A percentile compares a stretch with the other conserved stretches of the same genome.
Evolutionary conservation across 1,140 invertebrate genomes (phyloP).

Genomic region (Pseudomyrmex cubaensis): DNA sequence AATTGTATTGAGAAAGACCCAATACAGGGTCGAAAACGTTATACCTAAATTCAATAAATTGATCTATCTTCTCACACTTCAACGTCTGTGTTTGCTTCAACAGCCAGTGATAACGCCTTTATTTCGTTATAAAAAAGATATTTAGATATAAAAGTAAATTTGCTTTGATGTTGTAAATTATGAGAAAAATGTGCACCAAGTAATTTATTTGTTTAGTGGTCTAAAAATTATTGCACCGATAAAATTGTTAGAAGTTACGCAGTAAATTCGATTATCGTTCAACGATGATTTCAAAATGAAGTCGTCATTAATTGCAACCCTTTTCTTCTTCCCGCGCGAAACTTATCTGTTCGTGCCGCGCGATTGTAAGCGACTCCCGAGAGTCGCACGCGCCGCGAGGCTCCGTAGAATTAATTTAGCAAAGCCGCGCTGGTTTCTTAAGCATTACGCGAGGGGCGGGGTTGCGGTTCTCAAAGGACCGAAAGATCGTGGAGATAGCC

Average conservation of each 20-base stretch:
- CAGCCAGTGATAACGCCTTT: too few species aligned
- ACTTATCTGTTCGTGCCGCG: conserved; percentile 20
- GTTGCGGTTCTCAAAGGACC: conserved; percentile 51
- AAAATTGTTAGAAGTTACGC: too few species aligned
- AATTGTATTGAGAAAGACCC: too few species aligned
- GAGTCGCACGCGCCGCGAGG: conserved; percentile 38
- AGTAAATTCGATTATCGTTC: background rate
- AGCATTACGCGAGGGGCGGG: conserved; percentile 34
- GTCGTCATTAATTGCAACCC: conserved; percentile 10
- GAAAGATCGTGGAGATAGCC: conserved; percentile 54
- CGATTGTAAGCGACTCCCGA: conserved; percentile 31
- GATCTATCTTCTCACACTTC: too few species aligned
- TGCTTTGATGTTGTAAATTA: background rate
- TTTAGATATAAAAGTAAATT: background rate
- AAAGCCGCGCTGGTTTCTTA: conserved; percentile 52
- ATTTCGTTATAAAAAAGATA: too few species aligned
- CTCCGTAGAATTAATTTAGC: conserved; percentile 58
- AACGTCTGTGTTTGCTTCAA: too few species aligned
- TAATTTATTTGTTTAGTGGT: too few species aligned
- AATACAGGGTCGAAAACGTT: too few species aligned
- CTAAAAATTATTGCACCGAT: too few species aligned
- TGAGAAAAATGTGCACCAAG: too few species aligned
- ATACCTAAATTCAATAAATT: too few species aligned
- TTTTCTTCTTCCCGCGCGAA: background rate
- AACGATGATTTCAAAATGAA: conserved; percentile 6